A percentile compares a stretch with the other conserved stretches of the same genome.
Conservation (phyloP, 35 echinoderm and acorn worm genomes). For the Stichopus chloronotus region DNA sequence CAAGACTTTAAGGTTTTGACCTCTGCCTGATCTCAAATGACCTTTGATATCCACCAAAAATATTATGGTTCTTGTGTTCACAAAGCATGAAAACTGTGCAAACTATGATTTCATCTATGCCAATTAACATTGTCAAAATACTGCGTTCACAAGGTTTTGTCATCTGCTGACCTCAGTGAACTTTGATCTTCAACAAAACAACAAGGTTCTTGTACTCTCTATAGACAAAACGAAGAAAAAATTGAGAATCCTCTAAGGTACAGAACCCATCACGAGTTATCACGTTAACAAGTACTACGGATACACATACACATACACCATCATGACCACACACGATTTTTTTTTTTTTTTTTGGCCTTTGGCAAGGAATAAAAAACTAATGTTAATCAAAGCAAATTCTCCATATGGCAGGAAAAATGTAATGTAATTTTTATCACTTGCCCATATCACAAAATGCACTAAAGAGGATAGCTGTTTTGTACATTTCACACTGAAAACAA, state of each 20-base stretch:
- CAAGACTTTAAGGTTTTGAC: too few relatives aligned
- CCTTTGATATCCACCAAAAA: background rate
- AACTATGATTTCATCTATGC: background rate
- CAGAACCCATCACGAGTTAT: background rate
- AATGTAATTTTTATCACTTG: background rate
- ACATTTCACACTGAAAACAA: background rate
- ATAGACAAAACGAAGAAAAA: background rate
- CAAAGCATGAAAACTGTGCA: background rate
- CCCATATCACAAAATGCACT: background rate
- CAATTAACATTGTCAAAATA: too few relatives aligned
- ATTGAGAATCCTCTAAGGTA: background rate
- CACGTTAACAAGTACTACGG: background rate
- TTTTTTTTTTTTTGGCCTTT: too few relatives aligned
- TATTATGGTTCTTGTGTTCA: constrained; percentile 2
- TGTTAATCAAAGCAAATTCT: background rate
- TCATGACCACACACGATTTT: too few relatives aligned
- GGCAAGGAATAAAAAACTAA: background rate
- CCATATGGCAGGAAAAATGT: background rate
- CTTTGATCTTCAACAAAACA: background rate
- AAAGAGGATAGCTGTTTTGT: background rate
- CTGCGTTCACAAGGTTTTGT: too few relatives aligned
- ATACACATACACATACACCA: too few relatives aligned
- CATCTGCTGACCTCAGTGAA: too few relatives aligned
- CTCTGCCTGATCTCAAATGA: too few relatives aligned
- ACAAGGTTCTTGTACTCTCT: background rate